Evolutionary conservation across 2,888 invertebrate species (phyloP).

Genomic region (Aelia acuminata): DNA sequence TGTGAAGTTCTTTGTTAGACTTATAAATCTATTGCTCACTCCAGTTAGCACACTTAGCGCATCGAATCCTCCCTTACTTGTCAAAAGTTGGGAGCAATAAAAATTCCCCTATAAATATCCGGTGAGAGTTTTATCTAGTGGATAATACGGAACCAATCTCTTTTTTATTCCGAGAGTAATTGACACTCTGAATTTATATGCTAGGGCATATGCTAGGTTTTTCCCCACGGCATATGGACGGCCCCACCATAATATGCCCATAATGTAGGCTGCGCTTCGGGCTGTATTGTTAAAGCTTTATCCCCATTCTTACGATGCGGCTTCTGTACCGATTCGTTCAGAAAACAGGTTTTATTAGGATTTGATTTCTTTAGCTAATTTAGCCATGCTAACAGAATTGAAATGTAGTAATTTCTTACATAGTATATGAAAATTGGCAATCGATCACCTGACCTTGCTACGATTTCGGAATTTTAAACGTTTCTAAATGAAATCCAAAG

Average conservation of each 20-base stretch:
- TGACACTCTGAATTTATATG: constrained; percentile 18
- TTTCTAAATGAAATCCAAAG: no score
- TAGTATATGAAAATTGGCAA: no score
- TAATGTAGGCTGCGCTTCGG: not conserved
- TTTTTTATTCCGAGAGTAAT: constrained; percentile 14
- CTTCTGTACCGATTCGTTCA: not conserved
- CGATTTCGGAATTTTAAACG: no score
- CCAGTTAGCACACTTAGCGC: constrained; percentile 16
- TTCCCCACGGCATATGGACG: not conserved
- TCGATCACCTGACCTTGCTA: no score
- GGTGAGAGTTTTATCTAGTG: constrained; percentile 32
- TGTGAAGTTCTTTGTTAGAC: not conserved
- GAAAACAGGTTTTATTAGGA: not conserved
- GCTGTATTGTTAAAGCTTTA: not conserved
- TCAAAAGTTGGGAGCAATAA: not conserved
- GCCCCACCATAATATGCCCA: constrained; percentile 19
- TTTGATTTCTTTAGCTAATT: not conserved
- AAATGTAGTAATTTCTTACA: no score
- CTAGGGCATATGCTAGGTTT: constrained; percentile 19
- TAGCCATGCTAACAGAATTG: no score
- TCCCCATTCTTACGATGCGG: constrained; percentile 12
- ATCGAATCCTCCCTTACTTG: constrained; percentile 11
- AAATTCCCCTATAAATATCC: constrained; percentile 31
- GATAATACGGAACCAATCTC: constrained; percentile 50
- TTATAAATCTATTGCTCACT: constrained; percentile 29